Base-by-base conservation (phyloP, 2,888 invertebrate genomes). In the Deilephila porcellus region DNA sequence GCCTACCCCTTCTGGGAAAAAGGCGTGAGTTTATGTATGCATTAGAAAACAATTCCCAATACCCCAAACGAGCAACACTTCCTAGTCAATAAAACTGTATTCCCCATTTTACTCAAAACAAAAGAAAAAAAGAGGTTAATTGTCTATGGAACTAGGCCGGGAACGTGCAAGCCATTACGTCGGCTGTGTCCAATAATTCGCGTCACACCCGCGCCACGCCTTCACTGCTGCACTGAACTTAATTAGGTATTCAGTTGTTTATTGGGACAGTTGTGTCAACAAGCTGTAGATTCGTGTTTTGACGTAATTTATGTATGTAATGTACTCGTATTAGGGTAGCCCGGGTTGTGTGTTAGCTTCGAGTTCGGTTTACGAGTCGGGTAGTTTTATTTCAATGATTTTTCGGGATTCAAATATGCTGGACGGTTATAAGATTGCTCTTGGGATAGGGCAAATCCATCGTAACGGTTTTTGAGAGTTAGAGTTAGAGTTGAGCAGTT, bases 121-220 rank as follows among this genome's bases (percentile, higher is more conserved):
- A 52, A 45, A 52, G 52, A 67, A 67, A 64, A n/a, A 64, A 64
- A 37, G 56, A 56, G 56, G 56, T 37, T 25, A 60, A 67, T n/a
- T 17, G n/a, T 80, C 76, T 76, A 78, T 75, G 72, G 76, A 78
- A 74, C 74, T 74, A 75, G 74, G 64, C 74, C 76, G 73, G 77
- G 19, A 87, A 88, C 80, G 84, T 90, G 90, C 83, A 86, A 88
- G 85, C 83, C 73, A 86, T 90, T 86, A 80, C 75, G 77, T 76
- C 77, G 79, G 80, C 76, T 79, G 78, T 73, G 72, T 76, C 76
- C 67, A 67, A 67, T 67, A 67, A 52, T 67, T 67, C 67, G 67
- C 67, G 67, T 67, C 67, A 25, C 67, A 67, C 67, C 67, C 72
- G 53, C 37, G 60, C 60, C 56, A 37, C 72, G 63, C 45, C 56